phyloP scores from a whole-genome alignment of 2,888 invertebrate species.

The Entomobrya proxima region DNA sequence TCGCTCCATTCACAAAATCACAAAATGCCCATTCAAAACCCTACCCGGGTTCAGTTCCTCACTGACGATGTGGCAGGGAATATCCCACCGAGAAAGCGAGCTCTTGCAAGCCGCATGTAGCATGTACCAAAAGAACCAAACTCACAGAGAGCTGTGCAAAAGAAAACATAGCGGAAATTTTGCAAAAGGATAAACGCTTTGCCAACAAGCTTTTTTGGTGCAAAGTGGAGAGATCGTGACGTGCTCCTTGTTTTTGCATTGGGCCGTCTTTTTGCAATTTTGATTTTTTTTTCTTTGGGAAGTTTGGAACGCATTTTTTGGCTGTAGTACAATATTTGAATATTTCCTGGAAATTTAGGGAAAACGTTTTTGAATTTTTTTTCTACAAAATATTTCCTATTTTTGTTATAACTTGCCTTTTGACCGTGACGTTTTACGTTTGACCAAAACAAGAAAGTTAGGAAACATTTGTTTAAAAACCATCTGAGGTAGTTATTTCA shows the following conservation, averaged over 20 bases:
- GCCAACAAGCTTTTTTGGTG: neutral
- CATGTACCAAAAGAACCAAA: neutral
- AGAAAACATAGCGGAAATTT: neutral
- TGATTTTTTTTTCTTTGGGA: neutral
- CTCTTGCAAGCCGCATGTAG: neutral
- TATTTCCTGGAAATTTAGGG: too few species aligned
- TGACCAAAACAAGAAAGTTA: too few species aligned
- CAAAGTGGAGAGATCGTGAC: neutral
- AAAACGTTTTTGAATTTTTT: too few species aligned
- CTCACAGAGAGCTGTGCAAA: neutral
- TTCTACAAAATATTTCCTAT: too few species aligned
- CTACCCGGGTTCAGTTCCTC: constrained; percentile 75
- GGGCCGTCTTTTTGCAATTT: neutral
- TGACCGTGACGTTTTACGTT: too few species aligned
- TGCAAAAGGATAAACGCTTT: neutral
- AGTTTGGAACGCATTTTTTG: too few species aligned
- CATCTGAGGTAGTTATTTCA: too few species aligned
- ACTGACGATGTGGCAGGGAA: constrained; percentile 70
- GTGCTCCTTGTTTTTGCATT: too few species aligned
- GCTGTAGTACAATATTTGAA: too few species aligned
- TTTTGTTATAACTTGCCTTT: too few species aligned
- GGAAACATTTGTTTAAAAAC: too few species aligned
- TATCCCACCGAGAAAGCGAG: constrained; percentile 48
- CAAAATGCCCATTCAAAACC: constrained; percentile 76
- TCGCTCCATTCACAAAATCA: constrained; percentile 76